Conservation (phyloP, 2,888 invertebrate genomes). For the Melanotus villosus region DNA sequence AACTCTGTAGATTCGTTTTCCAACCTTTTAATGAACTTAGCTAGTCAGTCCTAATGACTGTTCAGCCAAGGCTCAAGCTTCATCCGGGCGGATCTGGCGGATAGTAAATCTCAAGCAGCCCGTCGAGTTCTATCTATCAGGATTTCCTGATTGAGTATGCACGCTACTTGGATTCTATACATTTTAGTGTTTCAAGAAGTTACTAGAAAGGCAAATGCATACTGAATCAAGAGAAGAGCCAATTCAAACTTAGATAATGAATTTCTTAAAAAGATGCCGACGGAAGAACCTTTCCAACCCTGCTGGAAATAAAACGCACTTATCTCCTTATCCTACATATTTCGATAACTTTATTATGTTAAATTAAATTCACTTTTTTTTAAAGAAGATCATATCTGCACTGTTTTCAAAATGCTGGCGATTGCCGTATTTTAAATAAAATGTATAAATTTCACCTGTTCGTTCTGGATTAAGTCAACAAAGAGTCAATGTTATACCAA, state of each 20-base stretch:
- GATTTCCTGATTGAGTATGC: conserved; percentile 35
- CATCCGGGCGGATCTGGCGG: conserved; percentile 23
- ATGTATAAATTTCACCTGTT: no score
- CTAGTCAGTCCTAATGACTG: conserved; percentile 25
- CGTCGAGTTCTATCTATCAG: conserved; percentile 31
- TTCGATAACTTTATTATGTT: no score
- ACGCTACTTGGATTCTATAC: conserved; percentile 24
- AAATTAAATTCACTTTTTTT: no score
- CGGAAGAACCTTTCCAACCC: not conserved
- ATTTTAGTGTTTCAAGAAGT: conserved; percentile 18
- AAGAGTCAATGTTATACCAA: no score
- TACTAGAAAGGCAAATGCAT: conserved; percentile 15
- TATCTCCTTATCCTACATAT: no score
- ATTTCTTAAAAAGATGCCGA: conserved; percentile 6
- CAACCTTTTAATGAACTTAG: conserved; percentile 16
- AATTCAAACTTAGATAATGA: conserved; percentile 4
- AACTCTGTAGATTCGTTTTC: not conserved
- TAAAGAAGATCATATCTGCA: no score
- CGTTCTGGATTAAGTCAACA: no score
- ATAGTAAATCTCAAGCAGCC: conserved; percentile 31
- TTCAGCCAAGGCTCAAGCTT: conserved; percentile 25
- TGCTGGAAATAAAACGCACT: not conserved
- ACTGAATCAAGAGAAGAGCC: not conserved
- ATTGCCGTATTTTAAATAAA: no score
- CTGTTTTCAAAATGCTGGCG: no score